Evolutionary conservation across 1,140 invertebrate genomes (phyloP), one percentile per base, ranked within the genome.

Genomic region (Holotrichia oblita): DNA sequence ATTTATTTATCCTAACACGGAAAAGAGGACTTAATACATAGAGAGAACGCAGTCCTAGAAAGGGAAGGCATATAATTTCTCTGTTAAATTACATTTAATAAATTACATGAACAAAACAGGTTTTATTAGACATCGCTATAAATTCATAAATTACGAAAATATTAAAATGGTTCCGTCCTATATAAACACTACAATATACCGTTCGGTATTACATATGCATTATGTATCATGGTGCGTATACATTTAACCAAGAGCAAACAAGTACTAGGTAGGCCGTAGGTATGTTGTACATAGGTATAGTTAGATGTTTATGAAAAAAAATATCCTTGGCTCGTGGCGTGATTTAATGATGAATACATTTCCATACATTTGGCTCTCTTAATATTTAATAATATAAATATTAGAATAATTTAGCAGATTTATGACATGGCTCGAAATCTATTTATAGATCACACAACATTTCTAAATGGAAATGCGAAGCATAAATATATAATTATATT

Each of bases 311-410:
- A 55, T n/a, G 10, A 55, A 55, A 55, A 55, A 55, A 55, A 55
- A 17, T n/a, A 55, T 6, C 14, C n/a, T 55, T 55, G 48, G 17
- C 14, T n/a, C 3, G 14, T 55, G 48, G 17, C 14, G 14, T 55
- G 48, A 55, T 55, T 55, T 55, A 55, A n/a, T 2, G 48, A 55
- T 6, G 48, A 55, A 55, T 55, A 55, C 48, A 55, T 55, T 55
- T 55, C 10, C 48, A 55, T 55, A 55, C 14, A n/a, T 55, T 55
- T 55, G 17, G 0, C 48, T 17, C 3, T n/a, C 17, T 6, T n/a
- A 55, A n/a, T 6, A 55, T 55, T 55, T n/a, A 55, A n/a, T 55
- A n/a, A n/a, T n/a, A 55, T n/a, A 55, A n/a, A 55, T n/a, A 55
- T n/a, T 55, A 55, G 14, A n/a, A 55, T 55, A 55, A 55, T 55